Evolutionary conservation across 2,888 invertebrate species (phyloP).

Genomic region (Kryphioiulus occultus): DNA sequence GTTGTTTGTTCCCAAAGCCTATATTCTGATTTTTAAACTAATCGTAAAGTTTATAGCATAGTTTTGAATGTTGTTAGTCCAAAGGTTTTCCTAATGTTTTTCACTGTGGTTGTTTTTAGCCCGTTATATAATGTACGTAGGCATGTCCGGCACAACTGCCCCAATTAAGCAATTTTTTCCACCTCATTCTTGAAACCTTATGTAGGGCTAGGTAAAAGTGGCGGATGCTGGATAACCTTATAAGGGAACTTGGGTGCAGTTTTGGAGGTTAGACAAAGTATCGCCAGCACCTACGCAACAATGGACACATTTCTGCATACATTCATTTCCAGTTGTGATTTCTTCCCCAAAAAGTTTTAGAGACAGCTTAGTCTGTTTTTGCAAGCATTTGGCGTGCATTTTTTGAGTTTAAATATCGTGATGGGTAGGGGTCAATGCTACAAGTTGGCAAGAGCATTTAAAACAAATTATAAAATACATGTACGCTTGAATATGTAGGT

Average conservation of each 20-base stretch:
- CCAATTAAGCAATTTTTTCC: background rate
- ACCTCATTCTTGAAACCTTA: background rate
- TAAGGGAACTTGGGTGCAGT: background rate
- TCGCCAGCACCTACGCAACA: background rate
- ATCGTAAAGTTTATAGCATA: background rate
- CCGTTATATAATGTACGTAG: background rate
- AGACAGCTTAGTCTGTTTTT: background rate
- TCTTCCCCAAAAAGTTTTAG: background rate
- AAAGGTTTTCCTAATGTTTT: too few relatives aligned
- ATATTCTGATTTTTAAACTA: background rate
- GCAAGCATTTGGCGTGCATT: background rate
- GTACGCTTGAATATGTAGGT: background rate
- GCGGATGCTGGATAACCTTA: background rate
- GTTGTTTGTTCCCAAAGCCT: background rate
- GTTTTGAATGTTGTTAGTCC: background rate
- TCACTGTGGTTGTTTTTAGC: background rate
- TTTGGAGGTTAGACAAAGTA: background rate
- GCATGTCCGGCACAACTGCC: background rate
- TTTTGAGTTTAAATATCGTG: background rate
- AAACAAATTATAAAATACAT: too few relatives aligned
- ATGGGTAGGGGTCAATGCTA: background rate
- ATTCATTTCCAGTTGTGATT: background rate
- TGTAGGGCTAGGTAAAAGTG: background rate
- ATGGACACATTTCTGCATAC: background rate
- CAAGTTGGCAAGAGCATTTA: background rate